A percentile compares a stretch with the other conserved stretches of the same genome.
Evolutionary conservation across 2,888 invertebrate species (phyloP).

Genomic region (Ichneumoninae sp.): DNA sequence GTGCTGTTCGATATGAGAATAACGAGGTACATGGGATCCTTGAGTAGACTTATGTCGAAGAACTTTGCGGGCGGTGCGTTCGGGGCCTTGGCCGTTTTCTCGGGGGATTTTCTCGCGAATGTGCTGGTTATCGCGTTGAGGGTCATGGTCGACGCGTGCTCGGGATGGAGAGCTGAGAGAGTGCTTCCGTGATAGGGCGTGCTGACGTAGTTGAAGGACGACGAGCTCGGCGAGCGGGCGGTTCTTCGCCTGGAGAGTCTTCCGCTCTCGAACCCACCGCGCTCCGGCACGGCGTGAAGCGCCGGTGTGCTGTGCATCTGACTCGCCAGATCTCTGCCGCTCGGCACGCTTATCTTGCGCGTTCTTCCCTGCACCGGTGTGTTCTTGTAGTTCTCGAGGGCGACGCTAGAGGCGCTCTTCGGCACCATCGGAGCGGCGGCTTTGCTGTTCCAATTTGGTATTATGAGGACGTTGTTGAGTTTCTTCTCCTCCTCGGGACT

Average conservation of each 20-base stretch:
- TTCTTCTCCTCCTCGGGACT: slow-evolving; percentile 79
- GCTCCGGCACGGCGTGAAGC: slow-evolving; percentile 90
- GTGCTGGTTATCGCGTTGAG: slow-evolving; percentile 89
- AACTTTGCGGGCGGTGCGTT: slow-evolving; percentile 86
- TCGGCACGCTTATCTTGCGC: slow-evolving; percentile 87
- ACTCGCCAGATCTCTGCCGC: slow-evolving; percentile 85
- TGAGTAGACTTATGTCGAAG: slow-evolving; percentile 90
- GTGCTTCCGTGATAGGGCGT: slow-evolving; percentile 95
- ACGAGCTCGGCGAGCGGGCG: slow-evolving; percentile 89
- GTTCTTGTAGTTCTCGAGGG: slow-evolving; percentile 86
- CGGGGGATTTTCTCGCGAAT: slow-evolving; percentile 82
- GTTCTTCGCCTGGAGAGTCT: slow-evolving; percentile 73
- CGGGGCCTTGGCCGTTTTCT: slow-evolving; percentile 76
- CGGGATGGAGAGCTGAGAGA: slow-evolving; percentile 89
- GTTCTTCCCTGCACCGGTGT: slow-evolving; percentile 85
- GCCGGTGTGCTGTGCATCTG: slow-evolving; percentile 88
- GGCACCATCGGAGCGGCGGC: slow-evolving; percentile 78
- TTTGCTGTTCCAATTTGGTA: slow-evolving; percentile 59
- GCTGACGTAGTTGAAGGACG: slow-evolving; percentile 93
- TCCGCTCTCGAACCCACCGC: slow-evolving; percentile 83
- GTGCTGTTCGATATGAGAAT: slow-evolving; percentile 94
- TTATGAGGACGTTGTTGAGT: slow-evolving; percentile 67
- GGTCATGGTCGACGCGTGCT: slow-evolving; percentile 92
- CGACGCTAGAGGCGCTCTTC: slow-evolving; percentile 90
- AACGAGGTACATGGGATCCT: slow-evolving; percentile 92